A percentile compares a stretch with the other conserved stretches of the same genome.
Conservation (phyloP, 2,888 invertebrate species). For the Macropis europaea region DNA sequence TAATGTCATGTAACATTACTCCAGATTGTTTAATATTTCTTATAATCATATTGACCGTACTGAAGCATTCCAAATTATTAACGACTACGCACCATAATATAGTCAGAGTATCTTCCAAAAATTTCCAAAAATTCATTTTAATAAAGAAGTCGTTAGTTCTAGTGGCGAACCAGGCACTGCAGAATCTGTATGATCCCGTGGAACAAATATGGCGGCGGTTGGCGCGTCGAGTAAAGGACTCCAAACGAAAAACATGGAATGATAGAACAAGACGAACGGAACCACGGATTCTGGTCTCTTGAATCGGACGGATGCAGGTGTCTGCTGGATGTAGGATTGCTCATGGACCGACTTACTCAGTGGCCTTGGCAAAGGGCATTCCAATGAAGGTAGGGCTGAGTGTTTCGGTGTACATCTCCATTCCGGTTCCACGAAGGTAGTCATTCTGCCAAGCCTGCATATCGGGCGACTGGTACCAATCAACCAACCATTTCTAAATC, state of each 20-base stretch:
- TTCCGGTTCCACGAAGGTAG: slow-evolving; percentile 99
- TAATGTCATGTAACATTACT: no score
- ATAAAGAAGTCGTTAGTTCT: no score
- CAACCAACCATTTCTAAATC: slow-evolving; percentile 78
- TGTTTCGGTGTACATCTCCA: slow-evolving; percentile 99
- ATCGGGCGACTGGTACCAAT: slow-evolving; percentile 91
- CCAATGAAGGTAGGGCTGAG: slow-evolving; percentile 98
- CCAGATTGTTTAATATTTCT: no score
- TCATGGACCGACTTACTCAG: slow-evolving; percentile 94
- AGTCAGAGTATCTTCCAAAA: no score
- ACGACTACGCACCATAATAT: no score
- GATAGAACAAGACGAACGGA: slow-evolving; percentile 20
- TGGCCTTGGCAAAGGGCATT: slow-evolving; percentile 98
- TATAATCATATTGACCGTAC: no score
- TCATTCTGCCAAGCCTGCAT: slow-evolving; percentile 99
- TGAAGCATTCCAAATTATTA: no score
- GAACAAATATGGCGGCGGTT: no score
- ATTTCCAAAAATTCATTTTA: no score
- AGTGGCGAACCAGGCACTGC: no score
- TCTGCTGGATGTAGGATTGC: slow-evolving; percentile 76
- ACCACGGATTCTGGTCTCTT: slow-evolving; percentile 73
- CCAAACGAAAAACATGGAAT: background rate
- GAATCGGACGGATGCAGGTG: slow-evolving; percentile 73
- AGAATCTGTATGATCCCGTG: no score
- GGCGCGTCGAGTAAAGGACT: no score